Conservation (phyloP, 2,113 vertebrate genomes). For the Opisthocomus hoazin region DNA sequence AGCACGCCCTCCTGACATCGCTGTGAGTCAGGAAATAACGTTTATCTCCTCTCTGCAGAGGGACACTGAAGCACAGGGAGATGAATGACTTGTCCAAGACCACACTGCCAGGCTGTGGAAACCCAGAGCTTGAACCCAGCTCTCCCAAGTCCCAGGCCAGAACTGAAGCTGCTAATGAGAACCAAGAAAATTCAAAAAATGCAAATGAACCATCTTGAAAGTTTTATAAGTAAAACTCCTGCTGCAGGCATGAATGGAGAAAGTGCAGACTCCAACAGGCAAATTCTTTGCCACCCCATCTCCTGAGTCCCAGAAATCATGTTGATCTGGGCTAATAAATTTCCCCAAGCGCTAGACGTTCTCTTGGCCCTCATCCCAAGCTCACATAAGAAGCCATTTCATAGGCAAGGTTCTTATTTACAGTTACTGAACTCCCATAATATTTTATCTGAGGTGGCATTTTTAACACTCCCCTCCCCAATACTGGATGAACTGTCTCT, state of each 20-base stretch:
- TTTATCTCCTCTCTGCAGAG: background rate
- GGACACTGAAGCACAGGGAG: background rate
- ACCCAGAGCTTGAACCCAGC: background rate
- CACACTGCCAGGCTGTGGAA: background rate
- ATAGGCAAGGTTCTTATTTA: constrained; percentile 62
- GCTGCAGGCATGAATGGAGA: constrained; percentile 40
- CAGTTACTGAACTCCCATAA: constrained; percentile 62
- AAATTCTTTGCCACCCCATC: constrained; percentile 63
- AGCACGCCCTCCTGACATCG: background rate
- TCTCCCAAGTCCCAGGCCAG: background rate
- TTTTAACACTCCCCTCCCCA: constrained; percentile 63
- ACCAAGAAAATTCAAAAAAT: constrained; percentile 21
- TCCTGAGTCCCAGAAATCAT: constrained; percentile 60
- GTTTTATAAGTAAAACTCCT: constrained; percentile 5
- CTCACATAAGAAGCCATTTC: constrained; percentile 70
- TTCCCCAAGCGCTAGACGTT: constrained; percentile 52
- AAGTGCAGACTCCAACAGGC: constrained; percentile 42
- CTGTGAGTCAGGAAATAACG: background rate
- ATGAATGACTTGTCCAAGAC: background rate
- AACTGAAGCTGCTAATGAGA: constrained; percentile 15
- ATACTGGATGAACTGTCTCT: constrained; percentile 64
- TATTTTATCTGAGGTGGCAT: constrained; percentile 71
- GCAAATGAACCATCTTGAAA: constrained; percentile 11
- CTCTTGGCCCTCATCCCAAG: constrained; percentile 68
- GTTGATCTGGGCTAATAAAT: constrained; percentile 68